phyloP scores from a whole-genome alignment of 2,888 invertebrate species.

The Cataglyphis rosenhaueri region DNA sequence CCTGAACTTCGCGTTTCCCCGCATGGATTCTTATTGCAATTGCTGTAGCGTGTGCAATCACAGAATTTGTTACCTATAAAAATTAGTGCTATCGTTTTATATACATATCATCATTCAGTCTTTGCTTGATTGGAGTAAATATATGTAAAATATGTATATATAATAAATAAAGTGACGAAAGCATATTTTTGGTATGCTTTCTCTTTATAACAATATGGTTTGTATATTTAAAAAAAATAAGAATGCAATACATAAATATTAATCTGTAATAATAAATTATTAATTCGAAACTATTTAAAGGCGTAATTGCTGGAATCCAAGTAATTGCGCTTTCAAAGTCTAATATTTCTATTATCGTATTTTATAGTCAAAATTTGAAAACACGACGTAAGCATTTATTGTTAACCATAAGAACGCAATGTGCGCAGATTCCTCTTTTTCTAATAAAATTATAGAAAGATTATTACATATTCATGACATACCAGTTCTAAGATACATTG shows the following conservation, averaged over 20 bases:
- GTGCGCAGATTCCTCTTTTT: background rate
- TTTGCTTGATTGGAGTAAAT: background rate
- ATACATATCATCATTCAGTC: background rate
- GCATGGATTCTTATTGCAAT: slow-evolving; percentile 90
- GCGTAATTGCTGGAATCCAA: background rate
- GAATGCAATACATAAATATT: background rate
- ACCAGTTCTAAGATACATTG: slow-evolving; percentile 52
- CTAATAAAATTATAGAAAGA: background rate
- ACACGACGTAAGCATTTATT: background rate
- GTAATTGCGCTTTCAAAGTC: background rate
- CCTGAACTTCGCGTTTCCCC: slow-evolving; percentile 88
- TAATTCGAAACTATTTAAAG: background rate
- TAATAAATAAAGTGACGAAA: background rate
- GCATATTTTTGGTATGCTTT: background rate
- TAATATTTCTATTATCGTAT: background rate
- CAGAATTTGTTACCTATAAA: slow-evolving; percentile 89
- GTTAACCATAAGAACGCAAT: background rate
- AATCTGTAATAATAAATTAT: background rate
- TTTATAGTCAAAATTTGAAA: background rate
- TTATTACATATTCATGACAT: background rate
- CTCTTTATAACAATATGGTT: background rate
- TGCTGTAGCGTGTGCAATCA: slow-evolving; percentile 90
- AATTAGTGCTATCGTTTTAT: background rate
- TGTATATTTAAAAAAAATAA: background rate
- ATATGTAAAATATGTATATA: background rate